Conservation (phyloP, 1,140 invertebrate species). For the Rhynchophorus ferrugineus region DNA sequence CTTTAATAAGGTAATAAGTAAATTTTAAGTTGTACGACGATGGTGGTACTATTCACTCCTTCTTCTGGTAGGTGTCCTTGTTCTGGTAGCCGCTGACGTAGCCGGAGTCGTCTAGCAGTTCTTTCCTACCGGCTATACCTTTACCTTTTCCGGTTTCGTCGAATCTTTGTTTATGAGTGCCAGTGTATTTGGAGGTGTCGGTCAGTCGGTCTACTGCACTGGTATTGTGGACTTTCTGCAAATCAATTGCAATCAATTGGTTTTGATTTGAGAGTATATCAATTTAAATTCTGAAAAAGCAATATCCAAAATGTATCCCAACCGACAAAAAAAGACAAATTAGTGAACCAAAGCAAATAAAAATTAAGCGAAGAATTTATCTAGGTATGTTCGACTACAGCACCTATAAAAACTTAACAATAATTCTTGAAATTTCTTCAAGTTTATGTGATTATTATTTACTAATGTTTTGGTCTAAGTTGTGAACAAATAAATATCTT, state of each 20-base stretch:
- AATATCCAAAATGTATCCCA: too few species aligned
- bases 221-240: slow-evolving; percentile 44
- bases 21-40: neutral
- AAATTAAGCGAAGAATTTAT: too few species aligned
- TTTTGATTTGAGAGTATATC: too few species aligned
- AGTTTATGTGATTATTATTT: too few species aligned
- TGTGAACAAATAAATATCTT: too few species aligned
- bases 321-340: too few species aligned
- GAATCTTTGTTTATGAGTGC: slow-evolving; percentile 83
- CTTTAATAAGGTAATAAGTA: neutral
- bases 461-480: too few species aligned
- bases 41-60: slow-evolving; percentile 10
- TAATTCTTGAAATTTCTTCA: too few species aligned
- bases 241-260: slow-evolving; percentile 14
- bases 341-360: too few species aligned
- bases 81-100: slow-evolving; percentile 86
- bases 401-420: too few species aligned
- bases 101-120: slow-evolving; percentile 67
- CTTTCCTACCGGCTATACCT: slow-evolving; percentile 77
- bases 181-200: slow-evolving; percentile 83
- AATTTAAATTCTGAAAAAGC: too few species aligned
- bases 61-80: slow-evolving; percentile 51
- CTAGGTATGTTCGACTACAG: too few species aligned
- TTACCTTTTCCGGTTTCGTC: slow-evolving; percentile 82
- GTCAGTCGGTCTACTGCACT: slow-evolving; percentile 80